A percentile compares a stretch with the other conserved stretches of the same genome.
phyloP scores from a whole-genome alignment of 2,888 invertebrate genomes.

The Agonopterix heracliana region DNA sequence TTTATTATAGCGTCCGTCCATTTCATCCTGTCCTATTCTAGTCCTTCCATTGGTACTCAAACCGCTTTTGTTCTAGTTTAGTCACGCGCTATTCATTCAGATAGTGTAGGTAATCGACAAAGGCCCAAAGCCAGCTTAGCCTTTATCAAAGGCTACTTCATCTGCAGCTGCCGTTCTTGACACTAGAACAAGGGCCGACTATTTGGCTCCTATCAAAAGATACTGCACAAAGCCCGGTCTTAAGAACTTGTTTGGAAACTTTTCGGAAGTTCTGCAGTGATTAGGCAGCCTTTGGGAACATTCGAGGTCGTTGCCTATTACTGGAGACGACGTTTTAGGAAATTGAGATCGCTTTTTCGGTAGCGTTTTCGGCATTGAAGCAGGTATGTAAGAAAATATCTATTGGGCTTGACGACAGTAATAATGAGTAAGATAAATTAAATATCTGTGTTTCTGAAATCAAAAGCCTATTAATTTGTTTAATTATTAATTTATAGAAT shows the following conservation, averaged over 20 bases:
- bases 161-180: conserved; percentile 29
- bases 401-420: neutral
- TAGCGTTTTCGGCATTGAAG: neutral
- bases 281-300: conserved; percentile 22
- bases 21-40: neutral
- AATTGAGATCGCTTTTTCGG: conserved; percentile 6
- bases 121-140: conserved; percentile 9
- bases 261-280: conserved; percentile 23
- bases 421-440: neutral
- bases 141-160: conserved; percentile 25
- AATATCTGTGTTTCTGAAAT: conserved; percentile 33
- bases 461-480: conserved; percentile 52
- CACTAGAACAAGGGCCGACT: conserved; percentile 22
- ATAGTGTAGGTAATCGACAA: conserved; percentile 6
- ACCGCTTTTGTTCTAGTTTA: conserved; percentile 12
- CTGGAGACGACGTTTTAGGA: conserved; percentile 11
- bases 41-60: neutral
- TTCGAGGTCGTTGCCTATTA: conserved; percentile 25
- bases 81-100: conserved; percentile 9
- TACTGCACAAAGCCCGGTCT: conserved; percentile 25
- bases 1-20: neutral
- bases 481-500: conserved; percentile 52
- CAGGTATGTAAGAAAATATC: neutral
- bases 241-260: conserved; percentile 26
- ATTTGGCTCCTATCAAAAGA: conserved; percentile 14